A percentile compares a stretch with the other conserved stretches of the same genome.
These are phyloP conservation scores for Cherax quadricarinatus DNA, from an alignment of 1,140 invertebrate species.

Conservation along the genomic window DNA sequence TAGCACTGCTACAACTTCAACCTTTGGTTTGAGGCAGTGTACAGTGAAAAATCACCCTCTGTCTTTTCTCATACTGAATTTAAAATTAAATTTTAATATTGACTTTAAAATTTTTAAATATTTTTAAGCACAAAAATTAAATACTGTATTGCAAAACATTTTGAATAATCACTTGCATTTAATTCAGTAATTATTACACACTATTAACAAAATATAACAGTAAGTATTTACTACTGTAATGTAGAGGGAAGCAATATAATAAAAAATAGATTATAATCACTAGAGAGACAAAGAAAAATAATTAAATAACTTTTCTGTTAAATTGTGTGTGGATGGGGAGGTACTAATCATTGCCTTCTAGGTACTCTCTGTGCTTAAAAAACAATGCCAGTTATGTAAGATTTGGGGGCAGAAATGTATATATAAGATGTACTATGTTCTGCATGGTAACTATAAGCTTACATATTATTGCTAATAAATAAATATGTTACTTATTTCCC, in stretches of 20 bases:
- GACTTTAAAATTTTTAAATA: neutral
- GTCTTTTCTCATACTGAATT: neutral
- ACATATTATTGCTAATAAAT: neutral
- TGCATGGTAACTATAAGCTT: neutral
- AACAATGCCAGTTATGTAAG: no score
- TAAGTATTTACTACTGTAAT: neutral
- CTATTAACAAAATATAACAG: neutral
- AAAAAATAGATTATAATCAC: no score
- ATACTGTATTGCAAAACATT: neutral
- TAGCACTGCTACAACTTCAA: conserved; percentile 8
- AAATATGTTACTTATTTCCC: conserved; percentile 4
- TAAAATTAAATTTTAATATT: neutral
- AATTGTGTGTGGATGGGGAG: no score
- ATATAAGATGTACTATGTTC: neutral
- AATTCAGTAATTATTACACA: neutral
- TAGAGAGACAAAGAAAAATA: no score
- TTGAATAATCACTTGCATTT: neutral
- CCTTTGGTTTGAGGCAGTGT: conserved; percentile 2
- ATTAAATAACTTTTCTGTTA: no score
- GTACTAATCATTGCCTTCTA: no score
- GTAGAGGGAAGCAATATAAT: no score
- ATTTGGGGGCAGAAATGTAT: neutral
- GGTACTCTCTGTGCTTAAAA: no score
- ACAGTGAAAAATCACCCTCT: neutral
- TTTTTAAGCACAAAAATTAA: neutral